Evolutionary conservation across 2,113 vertebrate genomes (phyloP).

Genomic region (Pleuronectes platessa): DNA sequence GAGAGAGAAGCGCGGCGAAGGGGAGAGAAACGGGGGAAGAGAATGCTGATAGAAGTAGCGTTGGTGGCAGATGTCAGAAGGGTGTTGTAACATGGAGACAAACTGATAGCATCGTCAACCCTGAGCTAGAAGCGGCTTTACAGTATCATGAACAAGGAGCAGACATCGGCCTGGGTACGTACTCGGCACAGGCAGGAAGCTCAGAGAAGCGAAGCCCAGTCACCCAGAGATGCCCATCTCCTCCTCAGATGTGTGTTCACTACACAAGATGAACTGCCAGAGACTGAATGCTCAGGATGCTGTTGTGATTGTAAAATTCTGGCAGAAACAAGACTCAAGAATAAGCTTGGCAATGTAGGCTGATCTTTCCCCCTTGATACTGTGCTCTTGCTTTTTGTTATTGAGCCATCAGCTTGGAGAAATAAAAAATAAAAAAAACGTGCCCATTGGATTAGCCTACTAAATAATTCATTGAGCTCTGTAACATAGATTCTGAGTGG

Average conservation of each 20-base stretch:
- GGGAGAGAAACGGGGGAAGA: slow-evolving; percentile 17
- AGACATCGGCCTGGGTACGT: slow-evolving; percentile 41
- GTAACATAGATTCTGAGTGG: slow-evolving; percentile 79
- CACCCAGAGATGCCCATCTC: slow-evolving; percentile 68
- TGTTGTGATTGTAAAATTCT: slow-evolving; percentile 56
- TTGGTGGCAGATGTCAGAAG: slow-evolving; percentile 79
- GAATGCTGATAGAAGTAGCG: slow-evolving; percentile 48
- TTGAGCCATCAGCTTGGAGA: slow-evolving; percentile 55
- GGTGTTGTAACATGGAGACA: slow-evolving; percentile 77
- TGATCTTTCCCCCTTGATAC: slow-evolving; percentile 41
- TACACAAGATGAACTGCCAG: slow-evolving; percentile 50
- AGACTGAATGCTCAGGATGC: slow-evolving; percentile 40
- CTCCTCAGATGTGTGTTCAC: slow-evolving; percentile 58
- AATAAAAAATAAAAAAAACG: slow-evolving; percentile 58
- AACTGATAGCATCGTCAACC: slow-evolving; percentile 73
- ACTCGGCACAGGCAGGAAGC: slow-evolving; percentile 36
- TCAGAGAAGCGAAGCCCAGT: slow-evolving; percentile 58
- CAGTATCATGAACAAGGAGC: slow-evolving; percentile 53
- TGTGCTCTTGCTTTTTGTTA: slow-evolving; percentile 39
- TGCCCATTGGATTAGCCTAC: slow-evolving; percentile 69
- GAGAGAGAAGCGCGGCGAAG: slow-evolving; percentile 59
- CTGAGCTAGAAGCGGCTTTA: slow-evolving; percentile 55
- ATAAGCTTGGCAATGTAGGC: slow-evolving; percentile 48
- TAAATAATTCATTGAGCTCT: slow-evolving; percentile 80
- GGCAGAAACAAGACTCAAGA: slow-evolving; percentile 62